phyloP scores from a whole-genome alignment of 2,113 vertebrate genomes.

The Clinocottus analis region DNA sequence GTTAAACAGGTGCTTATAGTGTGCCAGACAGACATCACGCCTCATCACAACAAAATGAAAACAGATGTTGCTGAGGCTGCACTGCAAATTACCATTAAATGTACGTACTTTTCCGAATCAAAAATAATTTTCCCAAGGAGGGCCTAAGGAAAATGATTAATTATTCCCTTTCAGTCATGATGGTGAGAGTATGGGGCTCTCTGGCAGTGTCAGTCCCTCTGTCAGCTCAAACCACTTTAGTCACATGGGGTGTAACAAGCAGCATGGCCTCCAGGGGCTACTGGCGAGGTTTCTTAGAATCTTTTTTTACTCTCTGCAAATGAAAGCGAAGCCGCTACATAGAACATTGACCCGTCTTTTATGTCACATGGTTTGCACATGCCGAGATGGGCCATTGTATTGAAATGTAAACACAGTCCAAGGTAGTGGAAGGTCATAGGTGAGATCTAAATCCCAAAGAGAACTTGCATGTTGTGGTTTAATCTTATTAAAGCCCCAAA shows the following conservation, averaged over 20 bases:
- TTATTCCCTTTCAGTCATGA: neutral
- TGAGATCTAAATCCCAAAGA: neutral
- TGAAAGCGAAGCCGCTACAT: constrained; percentile 8
- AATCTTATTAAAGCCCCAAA: constrained; percentile 33
- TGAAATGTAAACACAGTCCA: constrained; percentile 41
- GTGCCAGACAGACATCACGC: neutral
- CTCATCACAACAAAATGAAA: neutral
- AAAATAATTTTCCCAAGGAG: neutral
- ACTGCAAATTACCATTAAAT: neutral
- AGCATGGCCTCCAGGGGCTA: neutral
- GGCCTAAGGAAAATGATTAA: no score
- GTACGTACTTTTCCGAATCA: neutral
- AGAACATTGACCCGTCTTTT: constrained; percentile 20
- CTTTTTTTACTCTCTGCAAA: neutral
- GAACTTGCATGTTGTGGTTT: neutral
- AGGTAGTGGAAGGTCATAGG: neutral
- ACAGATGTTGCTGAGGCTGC: neutral
- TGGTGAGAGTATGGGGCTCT: neutral
- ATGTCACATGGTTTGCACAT: constrained; percentile 55
- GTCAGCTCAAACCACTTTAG: constrained; percentile 8
- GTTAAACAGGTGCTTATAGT: neutral
- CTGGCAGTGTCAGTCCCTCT: neutral
- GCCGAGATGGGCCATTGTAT: constrained; percentile 50
- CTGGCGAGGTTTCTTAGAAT: neutral
- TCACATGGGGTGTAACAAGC: constrained; percentile 16